phyloP scores from a whole-genome alignment of 1,140 invertebrate genomes.

The Zaprionus vittiger region DNA sequence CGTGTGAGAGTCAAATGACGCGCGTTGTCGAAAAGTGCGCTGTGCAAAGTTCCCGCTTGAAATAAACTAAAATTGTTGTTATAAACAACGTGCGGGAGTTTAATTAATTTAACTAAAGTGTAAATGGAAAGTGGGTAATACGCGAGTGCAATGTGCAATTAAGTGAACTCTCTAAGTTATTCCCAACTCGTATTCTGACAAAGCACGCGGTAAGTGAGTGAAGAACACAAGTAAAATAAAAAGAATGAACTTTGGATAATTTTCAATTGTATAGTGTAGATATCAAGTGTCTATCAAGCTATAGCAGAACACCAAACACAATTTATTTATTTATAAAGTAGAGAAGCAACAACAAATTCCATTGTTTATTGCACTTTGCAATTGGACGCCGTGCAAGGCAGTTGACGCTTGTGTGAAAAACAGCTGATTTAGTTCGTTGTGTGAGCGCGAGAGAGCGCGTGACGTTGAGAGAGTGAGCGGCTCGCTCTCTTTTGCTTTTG shows the following conservation, averaged over 20 bases:
- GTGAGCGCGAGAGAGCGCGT: background rate
- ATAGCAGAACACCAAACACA: background rate
- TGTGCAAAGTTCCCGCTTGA: constrained; percentile 44
- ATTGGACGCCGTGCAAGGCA: background rate
- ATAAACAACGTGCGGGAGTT: background rate
- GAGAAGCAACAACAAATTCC: background rate
- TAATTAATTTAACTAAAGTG: background rate
- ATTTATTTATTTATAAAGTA: too few relatives aligned
- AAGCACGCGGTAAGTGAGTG: constrained; percentile 14
- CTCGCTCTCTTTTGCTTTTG: background rate
- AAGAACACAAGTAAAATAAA: background rate
- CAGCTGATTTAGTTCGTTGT: constrained; percentile 1
- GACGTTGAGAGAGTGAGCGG: background rate
- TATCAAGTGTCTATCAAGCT: background rate
- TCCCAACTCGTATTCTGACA: background rate
- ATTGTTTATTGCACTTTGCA: background rate
- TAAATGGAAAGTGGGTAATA: background rate
- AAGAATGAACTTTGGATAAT: background rate
- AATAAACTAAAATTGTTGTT: constrained; percentile 5
- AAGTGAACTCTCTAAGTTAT: background rate
- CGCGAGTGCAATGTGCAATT: background rate
- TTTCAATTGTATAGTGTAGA: background rate
- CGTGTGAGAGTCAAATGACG: constrained; percentile 23
- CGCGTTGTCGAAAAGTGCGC: constrained; percentile 74
- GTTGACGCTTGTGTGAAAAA: background rate